Base-by-base conservation (phyloP, 2,888 invertebrate genomes). In the Agriopis marginaria region DNA sequence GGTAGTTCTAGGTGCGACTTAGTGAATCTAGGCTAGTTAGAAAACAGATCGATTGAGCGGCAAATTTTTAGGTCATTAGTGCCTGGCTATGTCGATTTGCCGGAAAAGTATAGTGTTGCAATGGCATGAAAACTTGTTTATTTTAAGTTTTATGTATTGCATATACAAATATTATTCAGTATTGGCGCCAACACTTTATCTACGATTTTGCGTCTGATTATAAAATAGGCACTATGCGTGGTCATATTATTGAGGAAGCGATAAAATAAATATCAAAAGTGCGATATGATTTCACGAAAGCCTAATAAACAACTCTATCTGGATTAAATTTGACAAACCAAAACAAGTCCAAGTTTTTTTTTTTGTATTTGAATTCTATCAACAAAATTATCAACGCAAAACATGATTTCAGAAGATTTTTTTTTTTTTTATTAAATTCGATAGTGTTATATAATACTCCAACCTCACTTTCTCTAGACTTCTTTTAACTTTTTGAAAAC, bases 11-110 rank as follows among this genome's bases (percentile, higher is more conserved):
- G 70, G 72, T 73, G 75, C 71, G 72, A 74, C 75, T 71, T 64
- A 72, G 69, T 70, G 68, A 68, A 70, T 72, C 73, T 77, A 75
- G 73, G 71, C 70, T 75, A 72, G 66, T 67, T 42, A 68, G 71
- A 77, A 74, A 74, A 74, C 69, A 74, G 72, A 74, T 75, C 74
- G 73, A 75, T 75, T 10, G 56, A 65, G 61, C 68, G 32, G 23
- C 23, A 12, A 0, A 44, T 49, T 40, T n/a, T 40, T 40, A n/a
- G 39, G 40, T 45, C 11, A 62, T 49, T 50, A n/a, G 4, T 39
- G 8, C n/a, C 40, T 55, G n/a, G 12, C 61, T 55, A 39, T 7
- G 32, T 45, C 32, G 44, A 44, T 42, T 9, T 42, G 8, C 42
- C 42, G 42, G 42, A 10, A 8, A 42, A 42, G 9, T 8, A 42